Evolutionary conservation across 1,140 invertebrate genomes (phyloP).

Genomic region (Acyrthosiphon pisum): DNA sequence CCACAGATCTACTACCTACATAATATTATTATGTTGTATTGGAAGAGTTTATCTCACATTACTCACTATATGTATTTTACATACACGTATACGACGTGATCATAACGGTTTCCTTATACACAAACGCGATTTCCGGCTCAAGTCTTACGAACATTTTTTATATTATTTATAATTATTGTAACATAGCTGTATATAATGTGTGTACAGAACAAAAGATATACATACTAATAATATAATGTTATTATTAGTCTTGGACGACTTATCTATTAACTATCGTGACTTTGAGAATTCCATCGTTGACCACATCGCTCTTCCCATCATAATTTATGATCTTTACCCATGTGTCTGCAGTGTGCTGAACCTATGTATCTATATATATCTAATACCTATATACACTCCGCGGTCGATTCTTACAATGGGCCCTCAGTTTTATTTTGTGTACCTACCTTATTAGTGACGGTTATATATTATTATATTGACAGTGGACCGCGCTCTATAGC

Average conservation of each 20-base stretch:
- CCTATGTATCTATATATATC: background rate
- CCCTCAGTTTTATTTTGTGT: background rate
- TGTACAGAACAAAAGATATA: background rate
- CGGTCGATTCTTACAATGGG: background rate
- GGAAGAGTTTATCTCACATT: background rate
- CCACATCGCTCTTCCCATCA: conserved; percentile 22
- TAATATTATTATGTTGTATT: background rate
- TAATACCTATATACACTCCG: background rate
- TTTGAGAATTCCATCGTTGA: conserved; percentile 18
- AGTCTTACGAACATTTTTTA: background rate
- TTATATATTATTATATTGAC: background rate
- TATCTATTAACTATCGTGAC: conserved; percentile 50
- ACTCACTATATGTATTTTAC: background rate
- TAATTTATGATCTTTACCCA: background rate
- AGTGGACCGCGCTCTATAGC: background rate
- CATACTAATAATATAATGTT: background rate
- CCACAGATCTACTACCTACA: background rate
- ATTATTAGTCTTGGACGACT: conserved; percentile 12
- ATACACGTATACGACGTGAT: background rate
- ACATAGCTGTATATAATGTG: background rate
- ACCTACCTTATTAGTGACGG: conserved; percentile 48
- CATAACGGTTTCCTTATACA: background rate
- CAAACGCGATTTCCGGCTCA: background rate
- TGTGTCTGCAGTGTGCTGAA: background rate
- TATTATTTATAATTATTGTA: background rate